Evolutionary conservation across 2,888 invertebrate species (phyloP), one percentile per base, ranked within the genome.

Genomic region (Tetropium fuscum): DNA sequence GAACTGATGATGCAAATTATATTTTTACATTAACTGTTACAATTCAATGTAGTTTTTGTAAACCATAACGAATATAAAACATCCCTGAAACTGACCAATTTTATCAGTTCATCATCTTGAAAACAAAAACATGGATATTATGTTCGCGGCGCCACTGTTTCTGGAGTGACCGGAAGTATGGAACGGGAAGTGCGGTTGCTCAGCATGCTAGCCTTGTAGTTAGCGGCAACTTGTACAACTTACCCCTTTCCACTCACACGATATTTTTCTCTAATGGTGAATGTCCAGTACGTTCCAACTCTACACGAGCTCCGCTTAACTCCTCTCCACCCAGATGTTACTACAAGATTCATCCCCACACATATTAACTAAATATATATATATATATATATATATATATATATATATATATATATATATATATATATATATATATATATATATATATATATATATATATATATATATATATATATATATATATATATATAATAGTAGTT

Each of bases 181-280:
- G 65, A 69, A 69, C 65, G 65, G 66, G 66, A 66, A 64, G 64
- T 73, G 74, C 62, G 76, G 74, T 74, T 66, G 68, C 68, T 69
- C 68, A 72, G 67, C 69, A 73, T 74, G 70, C 74, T 70, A 65
- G 68, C 58, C 63, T 53, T 68, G 70, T 69, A 74, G 73, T 74
- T 74, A 74, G 72, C 70, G 70, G 70, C 69, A 73, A 75, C 71
- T 74, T 74, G 70, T 67, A 69, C 70, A 74, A 76, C 70, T 74
- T 72, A 73, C 74, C 75, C 77, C 75, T 73, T 75, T 71, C 72
- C 66, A 67, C 69, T 64, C 63, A 67, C 64, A 71, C 72, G 70
- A 69, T 72, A 74, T 76, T 77, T 76, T 77, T 76, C 74, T 73
- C 69, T 72, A 75, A 74, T 73, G 73, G 72, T 64, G 73, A 68